A percentile compares a stretch with the other conserved stretches of the same genome.
Conservation (phyloP, 2,888 invertebrate genomes). For the Ochropleura leucogaster region DNA sequence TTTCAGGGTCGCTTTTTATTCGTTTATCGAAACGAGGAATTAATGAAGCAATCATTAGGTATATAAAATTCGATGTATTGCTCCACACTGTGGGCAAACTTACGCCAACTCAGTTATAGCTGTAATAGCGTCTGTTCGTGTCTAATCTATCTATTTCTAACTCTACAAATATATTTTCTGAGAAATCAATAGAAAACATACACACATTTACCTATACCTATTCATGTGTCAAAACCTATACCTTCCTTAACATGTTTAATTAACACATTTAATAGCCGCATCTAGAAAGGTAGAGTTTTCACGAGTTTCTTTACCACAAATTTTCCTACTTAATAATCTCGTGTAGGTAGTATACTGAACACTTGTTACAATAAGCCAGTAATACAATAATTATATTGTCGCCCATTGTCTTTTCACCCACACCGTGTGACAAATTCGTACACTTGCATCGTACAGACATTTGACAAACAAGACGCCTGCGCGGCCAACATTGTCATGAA, state of each 20-base stretch:
- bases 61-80: constrained; percentile 57
- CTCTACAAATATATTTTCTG: constrained; percentile 47
- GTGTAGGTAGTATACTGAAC: constrained; percentile 51
- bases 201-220: constrained; percentile 6
- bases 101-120: constrained; percentile 68
- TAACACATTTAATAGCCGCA: not conserved
- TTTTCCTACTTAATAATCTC: not conserved
- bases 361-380: constrained; percentile 72
- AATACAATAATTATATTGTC: constrained; percentile 67
- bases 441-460: constrained; percentile 67
- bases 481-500: constrained; percentile 69
- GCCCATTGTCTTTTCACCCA: constrained; percentile 78
- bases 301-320: not conserved
- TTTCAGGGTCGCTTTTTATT: constrained; percentile 78
- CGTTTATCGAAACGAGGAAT: constrained; percentile 58
- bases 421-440: constrained; percentile 66
- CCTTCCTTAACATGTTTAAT: constrained; percentile 1
- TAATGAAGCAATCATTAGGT: constrained; percentile 42
- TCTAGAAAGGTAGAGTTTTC: not conserved
- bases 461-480: constrained; percentile 79
- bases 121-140: constrained; percentile 68
- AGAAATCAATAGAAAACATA: constrained; percentile 33
- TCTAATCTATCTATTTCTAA: constrained; percentile 71
- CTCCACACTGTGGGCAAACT: constrained; percentile 60
- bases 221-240: constrained; percentile 9